A percentile compares a stretch with the other conserved stretches of the same genome.
Evolutionary conservation across 2,797 vertebrate species (phyloP).

Genomic region (Helostoma temminkii): DNA sequence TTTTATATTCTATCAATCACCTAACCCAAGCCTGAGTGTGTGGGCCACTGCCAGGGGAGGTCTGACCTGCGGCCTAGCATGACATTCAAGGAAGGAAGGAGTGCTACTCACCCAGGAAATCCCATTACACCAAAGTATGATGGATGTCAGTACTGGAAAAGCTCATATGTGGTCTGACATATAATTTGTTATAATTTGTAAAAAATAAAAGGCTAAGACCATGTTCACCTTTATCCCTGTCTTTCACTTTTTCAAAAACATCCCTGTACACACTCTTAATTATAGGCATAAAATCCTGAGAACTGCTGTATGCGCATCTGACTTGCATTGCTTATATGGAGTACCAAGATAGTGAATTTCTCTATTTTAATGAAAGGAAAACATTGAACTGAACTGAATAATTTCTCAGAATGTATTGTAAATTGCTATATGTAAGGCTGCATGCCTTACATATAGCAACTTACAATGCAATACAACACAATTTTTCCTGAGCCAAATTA

Average conservation of each 20-base stretch:
- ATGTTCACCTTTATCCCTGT: constrained; percentile 70
- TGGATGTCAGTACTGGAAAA: constrained; percentile 79
- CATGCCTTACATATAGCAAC: neutral
- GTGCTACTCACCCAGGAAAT: constrained; percentile 84
- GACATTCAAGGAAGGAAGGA: constrained; percentile 85
- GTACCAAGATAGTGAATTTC: neutral
- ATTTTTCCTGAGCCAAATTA: neutral
- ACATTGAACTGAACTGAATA: too few species aligned
- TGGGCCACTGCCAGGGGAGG: constrained; percentile 76
- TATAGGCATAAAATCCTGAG: constrained; percentile 14
- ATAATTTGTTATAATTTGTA: constrained; percentile 85
- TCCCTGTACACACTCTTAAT: constrained; percentile 20
- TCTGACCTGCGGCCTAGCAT: constrained; percentile 83
- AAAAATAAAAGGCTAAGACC: constrained; percentile 48
- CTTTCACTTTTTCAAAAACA: constrained; percentile 57
- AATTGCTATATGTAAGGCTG: too few species aligned
- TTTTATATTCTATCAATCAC: constrained; percentile 85
- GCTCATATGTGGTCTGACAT: constrained; percentile 83
- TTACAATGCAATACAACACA: neutral
- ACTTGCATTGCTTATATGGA: neutral
- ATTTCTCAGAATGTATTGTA: too few species aligned
- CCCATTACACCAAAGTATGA: constrained; percentile 86
- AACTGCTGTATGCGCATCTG: neutral
- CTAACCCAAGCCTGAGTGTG: constrained; percentile 71
- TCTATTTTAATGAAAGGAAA: neutral